Conservation (phyloP, 2,113 vertebrate genomes). For the Rattus rattus region DNA sequence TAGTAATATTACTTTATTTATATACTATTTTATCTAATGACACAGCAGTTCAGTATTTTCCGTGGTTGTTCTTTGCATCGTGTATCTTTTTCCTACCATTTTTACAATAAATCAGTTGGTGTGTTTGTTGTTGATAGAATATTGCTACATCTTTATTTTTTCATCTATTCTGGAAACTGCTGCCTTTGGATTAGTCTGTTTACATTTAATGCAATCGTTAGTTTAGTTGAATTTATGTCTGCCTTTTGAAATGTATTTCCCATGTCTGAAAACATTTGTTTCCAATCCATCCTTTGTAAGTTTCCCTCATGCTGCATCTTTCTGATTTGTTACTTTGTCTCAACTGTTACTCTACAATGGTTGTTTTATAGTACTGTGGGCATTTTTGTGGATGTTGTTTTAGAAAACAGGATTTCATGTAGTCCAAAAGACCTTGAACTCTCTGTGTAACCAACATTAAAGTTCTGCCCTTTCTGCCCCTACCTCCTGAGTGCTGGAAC, state of each 20-base stretch:
- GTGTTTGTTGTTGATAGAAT: neutral
- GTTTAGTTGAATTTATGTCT: conserved; percentile 8
- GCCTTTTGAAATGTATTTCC: conserved; percentile 41
- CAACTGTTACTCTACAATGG: neutral
- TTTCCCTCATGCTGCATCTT: conserved; percentile 31
- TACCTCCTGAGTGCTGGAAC: neutral
- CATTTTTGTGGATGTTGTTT: neutral
- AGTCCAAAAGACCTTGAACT: neutral
- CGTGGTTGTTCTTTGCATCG: neutral
- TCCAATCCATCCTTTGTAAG: neutral
- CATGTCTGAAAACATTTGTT: neutral
- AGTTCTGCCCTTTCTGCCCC: neutral
- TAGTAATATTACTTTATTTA: neutral
- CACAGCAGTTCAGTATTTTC: neutral
- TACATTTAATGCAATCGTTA: conserved; percentile 10
- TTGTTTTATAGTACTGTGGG: neutral
- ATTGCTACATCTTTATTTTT: neutral
- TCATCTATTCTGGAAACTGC: neutral
- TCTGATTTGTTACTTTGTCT: neutral
- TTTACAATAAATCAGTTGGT: conserved; percentile 6
- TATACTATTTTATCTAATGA: neutral
- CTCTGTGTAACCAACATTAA: neutral
- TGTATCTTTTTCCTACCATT: neutral
- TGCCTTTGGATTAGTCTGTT: neutral
- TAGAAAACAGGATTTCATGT: neutral